Conservation (phyloP, 2,888 invertebrate species). For the Drosophila incognita region DNA sequence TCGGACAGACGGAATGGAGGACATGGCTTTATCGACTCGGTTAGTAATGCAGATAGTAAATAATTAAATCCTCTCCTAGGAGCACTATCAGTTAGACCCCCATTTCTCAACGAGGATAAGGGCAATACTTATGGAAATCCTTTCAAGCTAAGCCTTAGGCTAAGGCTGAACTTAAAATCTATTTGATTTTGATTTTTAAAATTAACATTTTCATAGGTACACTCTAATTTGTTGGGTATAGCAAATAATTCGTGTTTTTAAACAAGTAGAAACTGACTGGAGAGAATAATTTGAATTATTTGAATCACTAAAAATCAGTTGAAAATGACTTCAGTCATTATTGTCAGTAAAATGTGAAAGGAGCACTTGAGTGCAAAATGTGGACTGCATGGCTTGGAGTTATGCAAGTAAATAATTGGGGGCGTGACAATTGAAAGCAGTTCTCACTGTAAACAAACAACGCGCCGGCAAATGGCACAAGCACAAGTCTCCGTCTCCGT, state of each 20-base stretch:
- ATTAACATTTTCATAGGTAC: accelerated
- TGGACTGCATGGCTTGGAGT: neutral
- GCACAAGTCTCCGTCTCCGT: neutral
- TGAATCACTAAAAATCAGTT: neutral
- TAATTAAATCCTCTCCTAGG: too few species aligned
- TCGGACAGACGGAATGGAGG: too few species aligned
- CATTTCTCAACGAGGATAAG: neutral
- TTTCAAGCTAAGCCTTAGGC: too few species aligned
- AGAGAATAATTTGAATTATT: neutral
- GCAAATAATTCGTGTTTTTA: neutral
- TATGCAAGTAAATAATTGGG: slow-evolving; percentile 30
- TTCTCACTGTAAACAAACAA: slow-evolving; percentile 22
- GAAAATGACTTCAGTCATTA: neutral
- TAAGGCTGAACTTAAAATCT: too few species aligned
- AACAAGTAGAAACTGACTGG: neutral
- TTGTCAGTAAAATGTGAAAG: slow-evolving; percentile 1
- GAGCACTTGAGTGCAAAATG: neutral
- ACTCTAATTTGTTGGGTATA: neutral
- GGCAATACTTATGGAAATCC: neutral
- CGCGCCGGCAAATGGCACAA: slow-evolving; percentile 30
- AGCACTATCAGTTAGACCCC: too few species aligned
- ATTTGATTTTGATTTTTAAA: neutral
- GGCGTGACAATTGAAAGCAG: slow-evolving; percentile 37
- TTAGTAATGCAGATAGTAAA: too few species aligned
- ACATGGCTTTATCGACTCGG: too few species aligned